phyloP scores from a whole-genome alignment of 2,888 invertebrate genomes.

The Endomychus coccineus region DNA sequence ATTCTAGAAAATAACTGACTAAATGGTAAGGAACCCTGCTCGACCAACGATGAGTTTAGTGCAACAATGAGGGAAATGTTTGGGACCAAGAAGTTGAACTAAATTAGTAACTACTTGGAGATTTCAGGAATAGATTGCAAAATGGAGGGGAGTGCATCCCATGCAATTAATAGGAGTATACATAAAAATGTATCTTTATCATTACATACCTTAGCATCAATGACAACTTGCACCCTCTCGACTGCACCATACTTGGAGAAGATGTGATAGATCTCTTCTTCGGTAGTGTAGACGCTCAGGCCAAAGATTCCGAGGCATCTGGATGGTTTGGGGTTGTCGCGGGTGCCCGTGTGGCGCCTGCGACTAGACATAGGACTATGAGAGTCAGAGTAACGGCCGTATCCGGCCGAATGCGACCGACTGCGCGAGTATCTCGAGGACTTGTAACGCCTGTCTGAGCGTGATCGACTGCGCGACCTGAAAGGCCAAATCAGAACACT shows the following conservation, averaged over 20 bases:
- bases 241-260: constrained; percentile 89
- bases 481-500: constrained; percentile 25
- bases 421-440: constrained; percentile 57
- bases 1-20: too few relatives aligned
- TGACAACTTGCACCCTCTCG: constrained; percentile 88
- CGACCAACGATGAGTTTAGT: too few relatives aligned
- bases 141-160: too few relatives aligned
- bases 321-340: constrained; percentile 81
- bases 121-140: too few relatives aligned
- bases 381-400: constrained; percentile 53
- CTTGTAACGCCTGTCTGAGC: constrained; percentile 48
- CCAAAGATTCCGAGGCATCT: constrained; percentile 94
- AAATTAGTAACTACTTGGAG: too few relatives aligned
- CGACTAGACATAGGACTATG: constrained; percentile 79
- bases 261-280: constrained; percentile 84
- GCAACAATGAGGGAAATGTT: too few relatives aligned
- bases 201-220: constrained; percentile 78
- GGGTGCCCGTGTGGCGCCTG: constrained; percentile 67
- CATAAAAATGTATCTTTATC: too few relatives aligned
- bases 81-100: too few relatives aligned
- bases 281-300: constrained; percentile 85
- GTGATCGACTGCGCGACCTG: constrained; percentile 56
- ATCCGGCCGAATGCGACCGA: constrained; percentile 48
- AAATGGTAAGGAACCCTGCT: too few relatives aligned
- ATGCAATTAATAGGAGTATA: too few relatives aligned